Base-by-base conservation (phyloP, 2,888 invertebrate species). In the Pterostichus niger region DNA sequence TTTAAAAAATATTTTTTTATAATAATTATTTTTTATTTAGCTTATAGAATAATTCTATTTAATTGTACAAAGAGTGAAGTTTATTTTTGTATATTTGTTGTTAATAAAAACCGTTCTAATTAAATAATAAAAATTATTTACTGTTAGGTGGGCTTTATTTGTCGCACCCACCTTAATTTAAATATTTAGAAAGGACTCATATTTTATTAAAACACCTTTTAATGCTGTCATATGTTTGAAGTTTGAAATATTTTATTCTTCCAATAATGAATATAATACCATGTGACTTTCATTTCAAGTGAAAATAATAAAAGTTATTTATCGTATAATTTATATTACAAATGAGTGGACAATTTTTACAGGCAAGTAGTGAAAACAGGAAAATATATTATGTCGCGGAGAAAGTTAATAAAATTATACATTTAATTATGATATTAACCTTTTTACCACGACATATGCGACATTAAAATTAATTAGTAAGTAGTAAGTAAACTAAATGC, bases 401-500 rank as follows among this genome's bases (percentile, higher is more conserved):
- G 64, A 64, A 64, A 64, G 64, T 64, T 35, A 59, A 59, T 59
- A 59, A 59, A 59, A 59, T 59, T 4, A 35, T 64, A 64, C 64
- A 35, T 35, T 64, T 64, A 64, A 64, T 64, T 64, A 64, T 35
- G 6, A 49, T 49, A 49, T 49, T 10, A 49, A 13, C n/a, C 11
- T 5, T 49, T 49, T 49, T n/a, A 40, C 6, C 6, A 49, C 49
- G 49, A 11, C 56, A 17, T 56, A 3, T 56, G 17, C 7, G 17
- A 56, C 13, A 17, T 13, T 56, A 17, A 10, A 56, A 17, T 56
- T 56, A 56, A 56, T 17, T 52, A 52, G 13, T 13, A 52, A 13
- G 10, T 52, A 52, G 10, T 11, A 11, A 44, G 4, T 44, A 44
- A 24, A 24, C 24, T 1, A 24, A 1, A 24, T 24, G 1, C n/a